Percentiles rank a stretch among this genome's conserved stretches.
Conservation (phyloP, 2,888 invertebrate genomes). For the Lasioglossum marginatum region DNA sequence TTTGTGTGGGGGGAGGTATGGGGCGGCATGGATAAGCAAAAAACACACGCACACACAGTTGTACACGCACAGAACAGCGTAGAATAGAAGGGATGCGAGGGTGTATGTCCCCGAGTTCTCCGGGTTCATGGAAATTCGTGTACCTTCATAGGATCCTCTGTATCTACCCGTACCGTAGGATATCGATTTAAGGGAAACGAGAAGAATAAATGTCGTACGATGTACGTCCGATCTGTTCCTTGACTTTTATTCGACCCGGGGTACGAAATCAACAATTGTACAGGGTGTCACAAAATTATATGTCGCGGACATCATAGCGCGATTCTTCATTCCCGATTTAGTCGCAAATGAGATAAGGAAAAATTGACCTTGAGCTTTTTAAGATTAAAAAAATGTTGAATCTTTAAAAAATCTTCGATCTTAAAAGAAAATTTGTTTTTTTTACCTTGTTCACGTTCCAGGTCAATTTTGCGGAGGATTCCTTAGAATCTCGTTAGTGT, state of each 20-base stretch:
- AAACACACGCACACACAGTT: constrained; percentile 50
- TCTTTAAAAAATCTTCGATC: too few relatives aligned
- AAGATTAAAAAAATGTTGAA: too few relatives aligned
- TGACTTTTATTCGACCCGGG: neutral
- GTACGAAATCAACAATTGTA: neutral
- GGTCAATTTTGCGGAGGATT: too few relatives aligned
- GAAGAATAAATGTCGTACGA: constrained; percentile 67
- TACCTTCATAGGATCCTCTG: constrained; percentile 61
- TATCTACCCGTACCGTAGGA: constrained; percentile 60
- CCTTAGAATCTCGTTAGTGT: too few relatives aligned
- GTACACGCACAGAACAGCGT: constrained; percentile 48
- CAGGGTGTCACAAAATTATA: too few relatives aligned
- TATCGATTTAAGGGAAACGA: constrained; percentile 53
- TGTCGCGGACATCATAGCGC: too few relatives aligned
- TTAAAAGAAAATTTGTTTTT: too few relatives aligned
- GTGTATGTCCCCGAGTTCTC: constrained; percentile 56
- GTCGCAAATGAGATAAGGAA: too few relatives aligned
- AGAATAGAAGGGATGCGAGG: constrained; percentile 47
- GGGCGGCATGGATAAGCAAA: constrained; percentile 40
- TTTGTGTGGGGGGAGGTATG: neutral
- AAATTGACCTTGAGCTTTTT: too few relatives aligned
- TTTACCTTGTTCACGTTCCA: too few relatives aligned
- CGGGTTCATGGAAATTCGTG: constrained; percentile 53
- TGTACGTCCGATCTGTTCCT: constrained; percentile 45
- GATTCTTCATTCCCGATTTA: too few relatives aligned